A percentile compares a stretch with the other conserved stretches of the same genome.
Evolutionary conservation across 2,797 vertebrate species (phyloP).

Genomic region (Amniataba percoides): DNA sequence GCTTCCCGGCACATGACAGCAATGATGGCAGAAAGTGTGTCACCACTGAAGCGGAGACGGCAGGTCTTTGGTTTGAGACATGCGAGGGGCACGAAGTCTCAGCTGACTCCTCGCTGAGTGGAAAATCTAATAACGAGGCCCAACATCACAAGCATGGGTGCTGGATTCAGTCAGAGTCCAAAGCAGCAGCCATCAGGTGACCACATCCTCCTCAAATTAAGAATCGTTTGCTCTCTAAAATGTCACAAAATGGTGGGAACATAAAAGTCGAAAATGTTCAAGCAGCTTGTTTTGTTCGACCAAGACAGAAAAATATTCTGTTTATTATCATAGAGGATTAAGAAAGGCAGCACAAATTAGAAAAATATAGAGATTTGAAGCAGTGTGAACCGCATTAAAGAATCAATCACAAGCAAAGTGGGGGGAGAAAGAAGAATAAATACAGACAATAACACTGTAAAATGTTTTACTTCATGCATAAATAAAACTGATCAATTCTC

Average conservation of each 20-base stretch:
- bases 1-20: conserved; percentile 46
- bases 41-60: conserved; percentile 1
- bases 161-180: conserved; percentile 33
- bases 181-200: conserved; percentile 44
- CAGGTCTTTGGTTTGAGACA: conserved; percentile 7
- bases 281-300: background rate
- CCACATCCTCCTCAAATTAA: background rate
- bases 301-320: background rate
- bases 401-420: background rate
- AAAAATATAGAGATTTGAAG: background rate
- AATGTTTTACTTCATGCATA: too few species aligned
- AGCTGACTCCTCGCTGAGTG: conserved; percentile 71
- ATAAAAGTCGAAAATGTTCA: background rate
- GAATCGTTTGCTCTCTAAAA: background rate
- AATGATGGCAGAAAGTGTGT: conserved; percentile 10
- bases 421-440: background rate
- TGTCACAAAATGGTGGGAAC: background rate
- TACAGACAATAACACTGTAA: background rate
- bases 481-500: background rate
- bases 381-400: too few species aligned
- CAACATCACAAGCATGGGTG: conserved; percentile 56
- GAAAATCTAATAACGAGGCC: conserved; percentile 69
- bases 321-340: background rate
- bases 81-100: conserved; percentile 46
- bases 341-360: background rate